Conservation (phyloP, 30 jellyfish, hydroid and myxozoan genomes). For the Turritopsis dohrnii region DNA sequence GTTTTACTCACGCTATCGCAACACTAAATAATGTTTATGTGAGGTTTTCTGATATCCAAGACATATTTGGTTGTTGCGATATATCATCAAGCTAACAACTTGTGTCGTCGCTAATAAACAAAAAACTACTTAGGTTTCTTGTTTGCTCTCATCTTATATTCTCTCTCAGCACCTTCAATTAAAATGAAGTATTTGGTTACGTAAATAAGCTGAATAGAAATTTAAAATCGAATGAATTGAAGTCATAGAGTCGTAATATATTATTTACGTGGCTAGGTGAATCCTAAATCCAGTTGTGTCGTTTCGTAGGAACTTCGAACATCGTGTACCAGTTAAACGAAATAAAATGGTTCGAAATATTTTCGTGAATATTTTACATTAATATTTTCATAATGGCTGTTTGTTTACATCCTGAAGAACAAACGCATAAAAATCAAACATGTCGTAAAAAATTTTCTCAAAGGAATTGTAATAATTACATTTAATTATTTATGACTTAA, state of each 20-base stretch:
- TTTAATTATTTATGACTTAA: neutral
- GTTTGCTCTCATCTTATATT: neutral
- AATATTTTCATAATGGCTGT: neutral
- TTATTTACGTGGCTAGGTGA: neutral
- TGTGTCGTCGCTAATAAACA: neutral
- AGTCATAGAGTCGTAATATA: neutral
- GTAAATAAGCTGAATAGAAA: neutral
- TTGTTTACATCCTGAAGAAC: neutral
- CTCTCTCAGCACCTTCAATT: neutral
- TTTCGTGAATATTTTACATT: neutral
- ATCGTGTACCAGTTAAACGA: neutral
- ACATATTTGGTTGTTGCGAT: neutral
- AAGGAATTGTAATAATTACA: neutral
- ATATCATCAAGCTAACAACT: neutral
- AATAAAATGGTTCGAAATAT: neutral
- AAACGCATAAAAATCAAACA: too few relatives aligned
- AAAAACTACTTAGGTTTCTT: neutral
- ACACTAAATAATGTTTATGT: neutral
- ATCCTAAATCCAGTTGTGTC: neutral
- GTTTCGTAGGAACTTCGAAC: neutral
- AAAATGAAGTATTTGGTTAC: neutral
- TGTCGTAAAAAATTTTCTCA: neutral
- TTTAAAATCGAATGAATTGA: neutral
- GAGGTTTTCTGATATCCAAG: neutral
- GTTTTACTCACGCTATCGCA: conserved; percentile 7